Evolutionary conservation across 1,140 invertebrate genomes (phyloP).

Genomic region (Episyrphus balteatus): DNA sequence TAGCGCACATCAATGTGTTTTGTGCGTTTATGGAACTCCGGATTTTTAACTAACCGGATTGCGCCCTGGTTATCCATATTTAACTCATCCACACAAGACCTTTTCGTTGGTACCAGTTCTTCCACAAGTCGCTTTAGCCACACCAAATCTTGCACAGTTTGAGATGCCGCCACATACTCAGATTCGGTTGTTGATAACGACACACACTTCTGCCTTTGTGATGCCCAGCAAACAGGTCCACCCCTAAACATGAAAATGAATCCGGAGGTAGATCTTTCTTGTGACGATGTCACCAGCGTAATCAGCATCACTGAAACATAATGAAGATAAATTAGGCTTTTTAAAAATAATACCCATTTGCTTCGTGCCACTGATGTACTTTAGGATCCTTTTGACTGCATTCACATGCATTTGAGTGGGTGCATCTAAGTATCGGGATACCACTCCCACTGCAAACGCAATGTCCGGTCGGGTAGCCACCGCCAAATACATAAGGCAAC

Average conservation of each 20-base stretch:
- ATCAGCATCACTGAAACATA: conserved; percentile 28
- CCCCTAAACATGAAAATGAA: conserved; percentile 17
- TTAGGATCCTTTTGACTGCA: conserved; percentile 12
- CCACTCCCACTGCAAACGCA: conserved; percentile 15
- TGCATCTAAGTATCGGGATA: conserved; percentile 13
- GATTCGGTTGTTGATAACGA: conserved; percentile 35
- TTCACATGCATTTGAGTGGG: conserved; percentile 9
- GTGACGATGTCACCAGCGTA: conserved; percentile 22
- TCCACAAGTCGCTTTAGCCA: conserved; percentile 20
- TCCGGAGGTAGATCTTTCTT: conserved; percentile 24
- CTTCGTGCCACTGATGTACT: conserved; percentile 18
- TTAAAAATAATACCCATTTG: neutral
- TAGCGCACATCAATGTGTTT: conserved; percentile 5
- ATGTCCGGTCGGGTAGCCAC: conserved; percentile 34
- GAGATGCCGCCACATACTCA: conserved; percentile 29
- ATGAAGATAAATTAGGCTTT: neutral
- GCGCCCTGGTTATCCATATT: neutral
- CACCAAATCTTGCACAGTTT: conserved; percentile 19
- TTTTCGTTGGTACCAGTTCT: neutral
- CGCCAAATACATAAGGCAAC: conserved; percentile 31
- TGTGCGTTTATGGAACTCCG: neutral
- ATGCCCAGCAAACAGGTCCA: conserved; percentile 27
- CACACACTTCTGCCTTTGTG: conserved; percentile 26
- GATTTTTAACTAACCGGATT: conserved; percentile 1
- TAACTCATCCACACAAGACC: neutral